Conservation (phyloP, 2,797 vertebrate species). For the Oreortyx pictus region DNA sequence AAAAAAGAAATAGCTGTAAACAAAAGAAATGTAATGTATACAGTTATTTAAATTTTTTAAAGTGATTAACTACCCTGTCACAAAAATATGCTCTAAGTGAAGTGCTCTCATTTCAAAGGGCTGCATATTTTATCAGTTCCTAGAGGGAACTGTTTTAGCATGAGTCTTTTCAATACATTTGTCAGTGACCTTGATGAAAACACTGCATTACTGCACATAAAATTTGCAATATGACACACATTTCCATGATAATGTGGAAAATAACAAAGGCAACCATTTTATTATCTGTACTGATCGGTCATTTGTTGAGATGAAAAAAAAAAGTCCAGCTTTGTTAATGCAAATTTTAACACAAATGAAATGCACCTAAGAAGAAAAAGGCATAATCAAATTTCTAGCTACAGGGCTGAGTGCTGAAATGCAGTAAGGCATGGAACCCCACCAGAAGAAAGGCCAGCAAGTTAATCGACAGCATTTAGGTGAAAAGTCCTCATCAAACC, state of each 20-base stretch:
- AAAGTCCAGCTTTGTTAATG: neutral
- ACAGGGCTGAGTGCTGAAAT: neutral
- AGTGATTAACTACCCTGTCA: neutral
- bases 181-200: neutral
- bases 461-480: neutral
- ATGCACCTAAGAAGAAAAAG: neutral
- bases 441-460: neutral
- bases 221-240: neutral
- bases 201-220: neutral
- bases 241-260: neutral
- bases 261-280: neutral
- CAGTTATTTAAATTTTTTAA: neutral
- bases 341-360: neutral
- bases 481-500: neutral
- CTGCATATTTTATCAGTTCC: neutral
- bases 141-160: neutral
- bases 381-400: neutral
- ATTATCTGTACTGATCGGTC: neutral
- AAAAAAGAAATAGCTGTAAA: neutral
- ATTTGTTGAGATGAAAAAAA: neutral
- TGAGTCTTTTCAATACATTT: rapidly evolving
- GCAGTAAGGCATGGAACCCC: neutral
- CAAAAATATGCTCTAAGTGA: neutral
- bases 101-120: neutral
- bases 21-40: neutral